Conservation (phyloP, 2,797 vertebrate genomes). For the Sebastes umbrosus region DNA sequence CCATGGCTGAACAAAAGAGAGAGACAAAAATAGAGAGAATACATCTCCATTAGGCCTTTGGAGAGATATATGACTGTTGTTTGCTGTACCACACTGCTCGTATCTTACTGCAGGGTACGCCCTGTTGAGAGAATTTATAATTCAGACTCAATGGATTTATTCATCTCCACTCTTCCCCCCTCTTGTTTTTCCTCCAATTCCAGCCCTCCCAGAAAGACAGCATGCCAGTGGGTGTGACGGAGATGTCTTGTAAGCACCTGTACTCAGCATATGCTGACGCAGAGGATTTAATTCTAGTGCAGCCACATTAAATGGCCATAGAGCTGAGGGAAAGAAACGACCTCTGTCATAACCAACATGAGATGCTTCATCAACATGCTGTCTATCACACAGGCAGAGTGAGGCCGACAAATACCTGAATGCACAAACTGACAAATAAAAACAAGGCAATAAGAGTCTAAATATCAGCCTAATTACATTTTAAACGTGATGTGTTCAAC, state of each 20-base stretch:
- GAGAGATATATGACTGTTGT: conserved; percentile 32
- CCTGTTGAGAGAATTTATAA: conserved; percentile 40
- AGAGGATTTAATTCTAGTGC: conserved; percentile 2
- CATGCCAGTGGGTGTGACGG: conserved; percentile 34
- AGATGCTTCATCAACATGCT: conserved; percentile 18
- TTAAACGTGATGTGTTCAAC: neutral
- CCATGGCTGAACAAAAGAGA: neutral
- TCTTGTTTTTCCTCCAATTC: conserved; percentile 4
- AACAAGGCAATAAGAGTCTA: neutral
- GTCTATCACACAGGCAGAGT: neutral
- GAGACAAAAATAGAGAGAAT: conserved; percentile 19
- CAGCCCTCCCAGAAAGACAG: conserved; percentile 9
- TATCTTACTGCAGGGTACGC: conserved; percentile 24
- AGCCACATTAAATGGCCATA: neutral
- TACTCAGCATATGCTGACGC: conserved; percentile 2
- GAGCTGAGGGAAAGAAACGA: neutral
- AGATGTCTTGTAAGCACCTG: conserved; percentile 30
- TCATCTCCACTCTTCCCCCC: neutral
- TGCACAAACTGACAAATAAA: neutral
- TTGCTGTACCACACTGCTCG: conserved; percentile 29
- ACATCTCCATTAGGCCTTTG: conserved; percentile 29
- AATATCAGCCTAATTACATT: neutral
- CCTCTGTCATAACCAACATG: conserved; percentile 1
- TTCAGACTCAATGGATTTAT: conserved; percentile 41
- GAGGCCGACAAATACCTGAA: neutral